Evolutionary conservation across 2,113 vertebrate genomes (phyloP).

Genomic region (Propithecus coquereli): DNA sequence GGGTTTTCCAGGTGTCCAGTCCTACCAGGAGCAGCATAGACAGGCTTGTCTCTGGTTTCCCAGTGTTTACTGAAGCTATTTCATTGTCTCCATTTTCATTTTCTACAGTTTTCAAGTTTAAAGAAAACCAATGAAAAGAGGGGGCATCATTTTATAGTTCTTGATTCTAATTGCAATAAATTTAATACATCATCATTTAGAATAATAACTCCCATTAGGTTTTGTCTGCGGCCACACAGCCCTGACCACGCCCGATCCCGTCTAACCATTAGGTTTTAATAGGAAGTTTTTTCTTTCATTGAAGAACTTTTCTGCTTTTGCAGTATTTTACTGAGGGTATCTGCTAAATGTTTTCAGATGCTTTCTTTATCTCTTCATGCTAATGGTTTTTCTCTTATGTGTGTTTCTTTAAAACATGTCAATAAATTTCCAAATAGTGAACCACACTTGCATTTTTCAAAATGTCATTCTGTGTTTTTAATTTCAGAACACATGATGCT

Average conservation of each 20-base stretch:
- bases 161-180: neutral
- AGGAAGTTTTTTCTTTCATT: neutral
- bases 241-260: too few species aligned
- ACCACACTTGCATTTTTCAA: neutral
- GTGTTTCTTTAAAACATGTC: neutral
- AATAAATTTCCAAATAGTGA: neutral
- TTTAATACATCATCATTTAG: neutral
- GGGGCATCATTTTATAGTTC: neutral
- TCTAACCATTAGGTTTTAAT: neutral
- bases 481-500: neutral
- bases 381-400: neutral
- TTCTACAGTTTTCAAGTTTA: neutral
- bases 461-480: neutral
- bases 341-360: neutral
- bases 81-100: neutral
- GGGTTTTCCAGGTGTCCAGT: neutral
- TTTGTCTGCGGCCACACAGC: too few species aligned
- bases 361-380: neutral
- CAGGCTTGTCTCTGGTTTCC: neutral
- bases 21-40: neutral
- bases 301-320: neutral
- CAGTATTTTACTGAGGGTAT: neutral
- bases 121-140: neutral
- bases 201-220: neutral
- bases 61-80: neutral